Conservation (phyloP, 2,888 invertebrate genomes). For the Amphimallon solstitiale region DNA sequence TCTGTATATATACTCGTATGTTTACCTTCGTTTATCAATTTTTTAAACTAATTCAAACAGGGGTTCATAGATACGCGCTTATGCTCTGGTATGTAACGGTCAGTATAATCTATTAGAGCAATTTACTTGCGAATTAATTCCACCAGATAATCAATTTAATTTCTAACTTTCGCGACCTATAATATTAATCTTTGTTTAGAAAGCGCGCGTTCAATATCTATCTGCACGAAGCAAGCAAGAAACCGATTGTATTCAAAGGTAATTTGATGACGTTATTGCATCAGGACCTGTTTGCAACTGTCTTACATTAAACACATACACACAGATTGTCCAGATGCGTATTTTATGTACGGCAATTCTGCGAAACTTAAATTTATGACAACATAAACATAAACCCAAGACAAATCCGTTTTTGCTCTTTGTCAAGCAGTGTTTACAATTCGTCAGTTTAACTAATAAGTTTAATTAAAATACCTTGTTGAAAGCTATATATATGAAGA, state of each 20-base stretch:
- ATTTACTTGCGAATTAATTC: constrained; percentile 27
- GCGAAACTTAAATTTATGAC: too few relatives aligned
- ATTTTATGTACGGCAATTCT: not conserved
- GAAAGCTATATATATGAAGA: too few relatives aligned
- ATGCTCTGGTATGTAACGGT: not conserved
- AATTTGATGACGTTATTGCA: constrained; percentile 25
- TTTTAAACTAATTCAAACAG: too few relatives aligned
- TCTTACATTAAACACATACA: not conserved
- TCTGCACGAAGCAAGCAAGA: constrained; percentile 11
- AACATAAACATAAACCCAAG: too few relatives aligned
- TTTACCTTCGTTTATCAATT: too few relatives aligned
- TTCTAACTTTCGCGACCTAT: constrained; percentile 25
- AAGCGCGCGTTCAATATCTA: constrained; percentile 17
- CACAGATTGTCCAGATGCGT: not conserved
- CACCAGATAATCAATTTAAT: constrained; percentile 21
- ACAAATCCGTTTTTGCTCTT: too few relatives aligned
- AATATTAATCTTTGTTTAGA: constrained; percentile 29
- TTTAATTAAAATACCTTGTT: too few relatives aligned
- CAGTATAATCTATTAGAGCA: not conserved
- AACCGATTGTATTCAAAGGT: constrained; percentile 22
- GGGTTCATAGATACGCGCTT: too few relatives aligned
- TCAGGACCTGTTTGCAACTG: constrained; percentile 7
- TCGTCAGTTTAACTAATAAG: too few relatives aligned
- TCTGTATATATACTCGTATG: too few relatives aligned
- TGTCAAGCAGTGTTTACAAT: too few relatives aligned